These are phyloP conservation scores for Alligator mississippiensis DNA, from an alignment of 2,113 vertebrate species.

Conservation along the genomic window DNA sequence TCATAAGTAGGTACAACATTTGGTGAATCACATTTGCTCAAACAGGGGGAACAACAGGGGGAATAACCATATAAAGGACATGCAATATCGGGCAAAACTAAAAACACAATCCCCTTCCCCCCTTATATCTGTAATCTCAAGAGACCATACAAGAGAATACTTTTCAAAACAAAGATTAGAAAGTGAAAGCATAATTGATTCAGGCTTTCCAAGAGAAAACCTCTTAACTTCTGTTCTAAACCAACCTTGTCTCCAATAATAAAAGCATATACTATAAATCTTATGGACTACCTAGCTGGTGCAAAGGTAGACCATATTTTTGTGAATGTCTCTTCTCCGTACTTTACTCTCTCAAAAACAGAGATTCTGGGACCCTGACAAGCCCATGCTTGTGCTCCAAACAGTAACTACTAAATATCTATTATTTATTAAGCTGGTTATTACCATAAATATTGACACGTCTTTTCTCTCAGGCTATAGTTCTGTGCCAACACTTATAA, in stretches of 20 bases:
- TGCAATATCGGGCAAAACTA: not conserved
- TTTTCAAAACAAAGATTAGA: not conserved
- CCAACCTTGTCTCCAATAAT: not conserved
- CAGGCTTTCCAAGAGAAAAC: not conserved
- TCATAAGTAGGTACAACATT: too few relatives aligned
- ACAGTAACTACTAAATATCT: too few relatives aligned
- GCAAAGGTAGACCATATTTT: not conserved
- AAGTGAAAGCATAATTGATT: fast-evolving
- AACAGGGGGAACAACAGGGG: too few relatives aligned
- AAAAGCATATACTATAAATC: not conserved
- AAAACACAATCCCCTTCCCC: not conserved
- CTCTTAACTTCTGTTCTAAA: fast-evolving
- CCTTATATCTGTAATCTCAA: not conserved
- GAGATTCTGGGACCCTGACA: too few relatives aligned
- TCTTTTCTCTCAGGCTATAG: too few relatives aligned
- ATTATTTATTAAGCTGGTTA: too few relatives aligned
- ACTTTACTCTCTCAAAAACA: not conserved
- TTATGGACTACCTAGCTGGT: not conserved
- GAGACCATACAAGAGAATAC: not conserved
- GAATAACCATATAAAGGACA: too few relatives aligned
- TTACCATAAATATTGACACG: too few relatives aligned
- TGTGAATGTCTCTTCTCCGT: not conserved
- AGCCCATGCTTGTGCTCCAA: too few relatives aligned
- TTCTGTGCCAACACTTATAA: too few relatives aligned
- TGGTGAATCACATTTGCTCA: too few relatives aligned